Evolutionary conservation across 1,140 invertebrate species (phyloP).

Genomic region (Planococcus citri): DNA sequence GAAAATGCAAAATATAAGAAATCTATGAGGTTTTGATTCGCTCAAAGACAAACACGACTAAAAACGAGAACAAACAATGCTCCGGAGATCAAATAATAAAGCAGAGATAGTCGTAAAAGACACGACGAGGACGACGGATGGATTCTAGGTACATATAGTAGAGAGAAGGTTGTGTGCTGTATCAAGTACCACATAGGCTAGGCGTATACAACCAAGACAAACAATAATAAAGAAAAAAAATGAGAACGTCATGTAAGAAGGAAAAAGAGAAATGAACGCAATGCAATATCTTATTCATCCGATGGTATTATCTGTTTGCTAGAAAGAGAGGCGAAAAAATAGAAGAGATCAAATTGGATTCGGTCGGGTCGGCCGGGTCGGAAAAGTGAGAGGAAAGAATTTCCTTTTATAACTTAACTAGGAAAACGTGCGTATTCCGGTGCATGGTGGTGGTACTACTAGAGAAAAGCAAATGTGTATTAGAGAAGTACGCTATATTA

Average conservation of each 20-base stretch:
- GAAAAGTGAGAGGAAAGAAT: constrained; percentile 6
- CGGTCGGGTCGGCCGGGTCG: background rate
- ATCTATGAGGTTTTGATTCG: background rate
- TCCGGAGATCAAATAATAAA: constrained; percentile 7
- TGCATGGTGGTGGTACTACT: no score
- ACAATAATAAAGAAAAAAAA: background rate
- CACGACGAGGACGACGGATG: background rate
- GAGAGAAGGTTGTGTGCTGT: no score
- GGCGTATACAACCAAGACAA: background rate
- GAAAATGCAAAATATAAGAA: background rate
- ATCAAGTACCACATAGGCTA: background rate
- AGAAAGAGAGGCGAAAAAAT: background rate
- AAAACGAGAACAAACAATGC: background rate
- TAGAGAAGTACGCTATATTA: constrained; percentile 3
- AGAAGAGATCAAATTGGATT: constrained; percentile 7
- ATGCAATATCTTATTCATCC: constrained; percentile 3
- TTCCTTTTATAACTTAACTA: background rate
- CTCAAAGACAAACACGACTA: background rate
- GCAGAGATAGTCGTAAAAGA: background rate
- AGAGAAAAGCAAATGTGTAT: constrained; percentile 7
- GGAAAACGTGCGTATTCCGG: background rate
- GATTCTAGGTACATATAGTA: background rate
- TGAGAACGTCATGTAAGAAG: background rate
- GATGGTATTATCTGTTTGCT: background rate
- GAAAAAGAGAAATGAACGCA: background rate